A percentile compares a stretch with the other conserved stretches of the same genome.
Evolutionary conservation across 2,797 vertebrate species (phyloP).

Genomic region (Selene dorsalis): DNA sequence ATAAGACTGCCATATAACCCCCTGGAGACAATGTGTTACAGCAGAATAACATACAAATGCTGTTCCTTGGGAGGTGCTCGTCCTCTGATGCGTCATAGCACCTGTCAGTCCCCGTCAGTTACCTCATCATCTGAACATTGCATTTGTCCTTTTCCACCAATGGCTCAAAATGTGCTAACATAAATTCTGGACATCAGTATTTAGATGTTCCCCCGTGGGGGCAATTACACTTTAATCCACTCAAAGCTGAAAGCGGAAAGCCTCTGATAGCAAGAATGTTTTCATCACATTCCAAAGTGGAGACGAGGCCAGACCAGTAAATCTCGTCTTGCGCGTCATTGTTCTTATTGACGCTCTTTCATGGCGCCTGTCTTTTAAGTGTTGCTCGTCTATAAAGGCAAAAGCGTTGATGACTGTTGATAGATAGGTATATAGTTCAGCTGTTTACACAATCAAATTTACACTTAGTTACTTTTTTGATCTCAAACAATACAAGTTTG

Average conservation of each 20-base stretch:
- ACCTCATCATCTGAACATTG: conserved; percentile 45
- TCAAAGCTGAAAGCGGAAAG: conserved; percentile 43
- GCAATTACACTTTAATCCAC: conserved; percentile 62
- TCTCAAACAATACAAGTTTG: background rate
- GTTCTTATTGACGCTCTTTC: conserved; percentile 22
- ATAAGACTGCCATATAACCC: conserved; percentile 38
- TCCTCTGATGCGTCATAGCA: conserved; percentile 61
- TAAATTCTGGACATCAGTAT: conserved; percentile 38
- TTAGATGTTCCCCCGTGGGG: conserved; percentile 49
- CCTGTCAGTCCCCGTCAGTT: conserved; percentile 72
- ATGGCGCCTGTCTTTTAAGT: conserved; percentile 2
- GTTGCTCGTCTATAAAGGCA: conserved; percentile 20
- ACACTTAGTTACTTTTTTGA: background rate
- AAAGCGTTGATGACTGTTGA: background rate
- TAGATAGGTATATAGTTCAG: background rate
- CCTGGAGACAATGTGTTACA: conserved; percentile 30
- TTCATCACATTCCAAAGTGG: conserved; percentile 72
- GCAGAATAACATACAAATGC: conserved; percentile 22
- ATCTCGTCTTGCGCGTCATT: conserved; percentile 38
- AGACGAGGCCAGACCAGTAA: conserved; percentile 37
- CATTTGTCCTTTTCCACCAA: conserved; percentile 47
- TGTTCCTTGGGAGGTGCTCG: conserved; percentile 36
- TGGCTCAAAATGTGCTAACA: conserved; percentile 53
- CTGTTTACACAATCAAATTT: background rate
- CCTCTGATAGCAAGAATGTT: conserved; percentile 67